phyloP scores from a whole-genome alignment of 1,140 invertebrate genomes.

The Drosophila pachea region DNA sequence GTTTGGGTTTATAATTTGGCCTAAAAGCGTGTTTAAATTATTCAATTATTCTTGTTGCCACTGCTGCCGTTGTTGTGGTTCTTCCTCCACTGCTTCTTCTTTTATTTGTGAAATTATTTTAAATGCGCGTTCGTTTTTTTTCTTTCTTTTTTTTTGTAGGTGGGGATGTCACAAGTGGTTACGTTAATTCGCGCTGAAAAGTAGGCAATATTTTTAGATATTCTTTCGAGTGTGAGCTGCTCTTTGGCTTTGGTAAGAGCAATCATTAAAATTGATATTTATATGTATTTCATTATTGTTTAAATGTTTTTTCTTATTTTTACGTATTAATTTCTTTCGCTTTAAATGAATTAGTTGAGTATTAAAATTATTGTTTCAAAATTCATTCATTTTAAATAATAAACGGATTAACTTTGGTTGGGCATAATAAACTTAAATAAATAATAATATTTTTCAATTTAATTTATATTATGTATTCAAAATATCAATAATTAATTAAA shows the following conservation, averaged over 20 bases:
- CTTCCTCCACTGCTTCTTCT: conserved; percentile 17
- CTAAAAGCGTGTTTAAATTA: conserved; percentile 65
- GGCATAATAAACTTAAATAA: not conserved
- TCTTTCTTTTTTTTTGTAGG: not conserved
- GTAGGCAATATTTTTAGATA: conserved; percentile 39
- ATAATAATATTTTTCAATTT: too few relatives aligned
- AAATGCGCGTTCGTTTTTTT: conserved; percentile 32
- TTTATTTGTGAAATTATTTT: conserved; percentile 62
- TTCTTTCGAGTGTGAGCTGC: not conserved
- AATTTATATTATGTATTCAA: too few relatives aligned
- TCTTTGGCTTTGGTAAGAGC: too few relatives aligned
- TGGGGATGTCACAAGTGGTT: conserved; percentile 37
- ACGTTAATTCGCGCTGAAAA: conserved; percentile 35
- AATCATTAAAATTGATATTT: not conserved
- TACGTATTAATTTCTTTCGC: not conserved
- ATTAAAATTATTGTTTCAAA: not conserved
- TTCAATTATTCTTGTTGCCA: conserved; percentile 62
- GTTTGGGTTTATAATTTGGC: conserved; percentile 50
- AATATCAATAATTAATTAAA: too few relatives aligned
- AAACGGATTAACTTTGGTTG: not conserved
- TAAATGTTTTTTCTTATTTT: not conserved
- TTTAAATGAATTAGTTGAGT: not conserved
- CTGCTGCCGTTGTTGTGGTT: conserved; percentile 19
- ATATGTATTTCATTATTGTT: not conserved
- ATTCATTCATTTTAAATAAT: too few relatives aligned